These are phyloP conservation scores for Drosophila kohkoa DNA, from an alignment of 1,140 invertebrate species.

Conservation along the genomic window DNA sequence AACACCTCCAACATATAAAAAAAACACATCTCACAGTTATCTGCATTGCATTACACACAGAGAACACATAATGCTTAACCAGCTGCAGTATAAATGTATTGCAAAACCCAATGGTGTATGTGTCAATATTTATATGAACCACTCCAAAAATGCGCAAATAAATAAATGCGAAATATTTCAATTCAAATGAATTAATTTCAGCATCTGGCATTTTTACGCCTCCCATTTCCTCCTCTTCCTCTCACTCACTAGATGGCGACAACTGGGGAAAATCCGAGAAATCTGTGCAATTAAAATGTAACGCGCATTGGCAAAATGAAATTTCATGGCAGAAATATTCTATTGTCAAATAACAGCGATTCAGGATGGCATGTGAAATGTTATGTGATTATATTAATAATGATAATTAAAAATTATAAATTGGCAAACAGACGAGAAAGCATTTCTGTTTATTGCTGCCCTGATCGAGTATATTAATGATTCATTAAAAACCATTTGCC, in stretches of 20 bases:
- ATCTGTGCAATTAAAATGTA: slow-evolving; percentile 44
- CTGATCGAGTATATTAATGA: slow-evolving; percentile 6
- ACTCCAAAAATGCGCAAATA: slow-evolving; percentile 55
- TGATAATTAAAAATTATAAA: slow-evolving; percentile 67
- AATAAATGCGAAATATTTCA: slow-evolving; percentile 72
- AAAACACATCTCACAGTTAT: slow-evolving; percentile 12
- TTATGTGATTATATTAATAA: slow-evolving; percentile 23
- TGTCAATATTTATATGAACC: slow-evolving; percentile 62
- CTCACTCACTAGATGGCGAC: not conserved
- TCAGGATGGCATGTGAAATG: slow-evolving; percentile 35
- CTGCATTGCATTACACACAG: not conserved
- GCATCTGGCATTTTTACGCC: slow-evolving; percentile 59
- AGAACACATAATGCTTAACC: not conserved
- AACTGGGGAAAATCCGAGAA: slow-evolving; percentile 27
- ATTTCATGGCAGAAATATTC: slow-evolving; percentile 20
- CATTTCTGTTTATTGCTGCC: not conserved
- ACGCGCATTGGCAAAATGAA: slow-evolving; percentile 37
- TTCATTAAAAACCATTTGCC: slow-evolving; percentile 8
- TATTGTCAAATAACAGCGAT: slow-evolving; percentile 20
- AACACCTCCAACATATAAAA: not conserved
- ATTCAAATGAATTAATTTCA: slow-evolving; percentile 75
- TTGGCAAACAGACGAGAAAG: slow-evolving; percentile 24
- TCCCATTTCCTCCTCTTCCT: slow-evolving; percentile 2
- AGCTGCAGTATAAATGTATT: slow-evolving; percentile 36
- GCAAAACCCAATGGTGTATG: slow-evolving; percentile 63